phyloP scores from a whole-genome alignment of 2,888 invertebrate species.

The Taphrorychus bicolor region DNA sequence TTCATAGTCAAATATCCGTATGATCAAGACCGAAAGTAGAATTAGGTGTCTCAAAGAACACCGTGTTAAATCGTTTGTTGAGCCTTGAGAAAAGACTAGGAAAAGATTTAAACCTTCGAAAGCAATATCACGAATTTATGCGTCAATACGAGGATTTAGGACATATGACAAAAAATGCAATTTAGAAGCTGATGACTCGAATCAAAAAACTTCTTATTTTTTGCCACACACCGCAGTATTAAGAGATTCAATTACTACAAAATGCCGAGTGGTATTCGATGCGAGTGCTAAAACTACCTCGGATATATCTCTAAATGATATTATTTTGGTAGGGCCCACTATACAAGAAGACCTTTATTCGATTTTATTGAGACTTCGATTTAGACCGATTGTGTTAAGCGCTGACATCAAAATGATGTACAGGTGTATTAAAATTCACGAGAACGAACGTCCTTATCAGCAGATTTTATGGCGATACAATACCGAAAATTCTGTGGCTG shows the following conservation, averaged over 20 bases:
- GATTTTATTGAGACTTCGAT: constrained; percentile 26
- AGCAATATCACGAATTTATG: constrained; percentile 31
- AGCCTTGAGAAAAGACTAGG: constrained; percentile 25
- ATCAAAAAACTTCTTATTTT: constrained; percentile 24
- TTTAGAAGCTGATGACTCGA: background rate
- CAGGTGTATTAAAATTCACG: constrained; percentile 27
- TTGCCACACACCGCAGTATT: constrained; percentile 35
- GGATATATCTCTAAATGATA: constrained; percentile 27
- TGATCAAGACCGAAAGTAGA: background rate
- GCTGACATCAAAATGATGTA: constrained; percentile 39
- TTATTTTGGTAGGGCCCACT: no score
- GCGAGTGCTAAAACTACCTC: constrained; percentile 21
- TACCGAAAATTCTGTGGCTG: constrained; percentile 13
- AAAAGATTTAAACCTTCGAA: constrained; percentile 20
- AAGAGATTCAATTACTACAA: constrained; percentile 20
- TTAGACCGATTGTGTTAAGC: constrained; percentile 23
- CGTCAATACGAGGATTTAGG: constrained; percentile 27
- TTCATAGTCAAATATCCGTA: constrained; percentile 14
- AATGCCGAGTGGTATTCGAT: constrained; percentile 38
- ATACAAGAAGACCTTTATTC: no score
- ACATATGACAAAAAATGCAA: constrained; percentile 32
- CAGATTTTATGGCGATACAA: constrained; percentile 34
- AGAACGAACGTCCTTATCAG: constrained; percentile 26
- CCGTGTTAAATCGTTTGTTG: constrained; percentile 18
- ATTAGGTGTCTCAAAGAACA: constrained; percentile 14